A percentile compares a stretch with the other conserved stretches of the same genome.
These are phyloP conservation scores for Eucera pruinosa DNA, from an alignment of 2,888 invertebrate genomes.

Conservation along the genomic window DNA sequence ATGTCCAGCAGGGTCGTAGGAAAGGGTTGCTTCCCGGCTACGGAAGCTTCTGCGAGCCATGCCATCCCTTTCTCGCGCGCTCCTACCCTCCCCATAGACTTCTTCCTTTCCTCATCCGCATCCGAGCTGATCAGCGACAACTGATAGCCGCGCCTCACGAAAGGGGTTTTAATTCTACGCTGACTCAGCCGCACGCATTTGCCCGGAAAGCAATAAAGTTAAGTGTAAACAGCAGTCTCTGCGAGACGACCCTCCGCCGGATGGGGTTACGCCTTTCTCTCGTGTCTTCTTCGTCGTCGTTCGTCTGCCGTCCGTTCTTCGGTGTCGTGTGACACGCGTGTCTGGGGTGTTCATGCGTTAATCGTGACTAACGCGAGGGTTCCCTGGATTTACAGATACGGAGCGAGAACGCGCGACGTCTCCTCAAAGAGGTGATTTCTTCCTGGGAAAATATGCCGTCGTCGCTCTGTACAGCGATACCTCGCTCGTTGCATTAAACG, in stretches of 20 bases:
- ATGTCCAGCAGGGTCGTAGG: conserved; percentile 1
- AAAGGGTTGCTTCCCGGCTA: neutral
- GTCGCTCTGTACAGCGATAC: neutral
- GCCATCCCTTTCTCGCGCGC: conserved; percentile 22
- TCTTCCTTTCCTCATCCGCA: conserved; percentile 58
- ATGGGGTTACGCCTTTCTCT: conserved; percentile 63
- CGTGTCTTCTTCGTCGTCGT: conserved; percentile 53
- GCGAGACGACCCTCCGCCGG: conserved; percentile 50
- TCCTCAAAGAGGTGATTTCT: conserved; percentile 26
- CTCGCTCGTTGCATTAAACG: too few relatives aligned
- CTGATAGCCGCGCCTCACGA: conserved; percentile 79
- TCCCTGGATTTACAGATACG: conserved; percentile 33
- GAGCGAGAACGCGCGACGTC: neutral
- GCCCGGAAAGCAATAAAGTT: conserved; percentile 79
- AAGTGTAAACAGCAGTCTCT: conserved; percentile 76
- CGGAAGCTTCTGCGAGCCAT: conserved; percentile 29
- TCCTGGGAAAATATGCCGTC: neutral
- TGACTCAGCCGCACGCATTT: conserved; percentile 78
- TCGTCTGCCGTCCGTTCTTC: conserved; percentile 28
- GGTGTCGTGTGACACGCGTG: conserved; percentile 54
- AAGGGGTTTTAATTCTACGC: conserved; percentile 74
- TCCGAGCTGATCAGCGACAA: conserved; percentile 74
- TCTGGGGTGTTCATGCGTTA: conserved; percentile 54
- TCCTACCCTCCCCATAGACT: conserved; percentile 8
- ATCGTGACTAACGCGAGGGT: conserved; percentile 40